A percentile compares a stretch with the other conserved stretches of the same genome.
phyloP scores from a whole-genome alignment of 1,140 invertebrate genomes.

The Microplitis demolitor region DNA sequence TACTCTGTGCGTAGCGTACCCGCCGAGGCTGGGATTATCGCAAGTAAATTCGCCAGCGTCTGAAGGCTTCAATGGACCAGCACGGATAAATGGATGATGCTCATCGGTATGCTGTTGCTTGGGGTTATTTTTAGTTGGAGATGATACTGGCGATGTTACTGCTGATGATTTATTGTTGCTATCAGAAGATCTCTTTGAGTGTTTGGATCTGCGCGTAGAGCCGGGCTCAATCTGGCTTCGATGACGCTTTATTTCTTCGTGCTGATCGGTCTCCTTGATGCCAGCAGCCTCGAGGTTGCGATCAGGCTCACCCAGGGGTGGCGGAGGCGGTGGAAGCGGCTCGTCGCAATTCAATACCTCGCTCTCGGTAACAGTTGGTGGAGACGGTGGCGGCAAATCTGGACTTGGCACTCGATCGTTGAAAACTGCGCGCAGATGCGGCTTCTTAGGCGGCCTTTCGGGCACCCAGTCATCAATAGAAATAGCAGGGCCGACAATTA shows the following conservation, averaged over 20 bases:
- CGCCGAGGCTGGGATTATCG: slow-evolving; percentile 46
- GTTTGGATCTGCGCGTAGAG: no score
- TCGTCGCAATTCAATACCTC: slow-evolving; percentile 71
- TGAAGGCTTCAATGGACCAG: slow-evolving; percentile 31
- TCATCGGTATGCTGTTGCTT: slow-evolving; percentile 27
- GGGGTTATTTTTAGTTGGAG: slow-evolving; percentile 26
- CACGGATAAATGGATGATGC: slow-evolving; percentile 38
- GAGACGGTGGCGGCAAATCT: slow-evolving; percentile 74
- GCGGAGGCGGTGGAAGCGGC: slow-evolving; percentile 75
- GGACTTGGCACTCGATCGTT: slow-evolving; percentile 70
- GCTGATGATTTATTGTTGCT: no score
- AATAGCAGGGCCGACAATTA: slow-evolving; percentile 70
- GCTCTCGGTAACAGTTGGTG: slow-evolving; percentile 66
- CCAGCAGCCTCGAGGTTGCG: no score
- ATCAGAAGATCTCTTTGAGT: no score
- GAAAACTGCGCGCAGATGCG: slow-evolving; percentile 67
- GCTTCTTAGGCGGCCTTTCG: slow-evolving; percentile 76
- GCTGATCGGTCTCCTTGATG: no score
- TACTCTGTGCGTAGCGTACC: slow-evolving; percentile 48
- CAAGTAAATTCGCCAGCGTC: slow-evolving; percentile 36
- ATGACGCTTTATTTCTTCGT: no score
- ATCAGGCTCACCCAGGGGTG: slow-evolving; percentile 54
- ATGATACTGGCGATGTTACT: no score
- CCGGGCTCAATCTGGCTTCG: no score
- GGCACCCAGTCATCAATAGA: slow-evolving; percentile 75